Base-by-base conservation (phyloP, 2,797 vertebrate species). In the Varecia variegata region DNA sequence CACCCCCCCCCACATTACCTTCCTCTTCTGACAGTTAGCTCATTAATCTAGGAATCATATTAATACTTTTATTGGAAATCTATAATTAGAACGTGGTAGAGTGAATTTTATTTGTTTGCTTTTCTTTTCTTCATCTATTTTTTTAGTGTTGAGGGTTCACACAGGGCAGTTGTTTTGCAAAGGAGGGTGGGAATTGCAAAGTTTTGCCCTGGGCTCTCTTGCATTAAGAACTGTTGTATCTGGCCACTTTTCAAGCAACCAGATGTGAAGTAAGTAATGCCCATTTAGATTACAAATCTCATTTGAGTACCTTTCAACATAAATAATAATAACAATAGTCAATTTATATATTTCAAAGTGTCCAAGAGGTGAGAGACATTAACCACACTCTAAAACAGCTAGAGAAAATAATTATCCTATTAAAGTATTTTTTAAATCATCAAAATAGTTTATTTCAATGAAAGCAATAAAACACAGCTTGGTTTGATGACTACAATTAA, bases 251-350 rank as follows among this genome's bases (percentile, higher is more conserved):
- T 94, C 97, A 97, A 96, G 94, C 35, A 90, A 94, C 89, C 96
- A 97, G 97, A 97, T 97, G 95, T 96, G 94, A 97, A 89, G 83
- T 86, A 94, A 94, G 77, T 60, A 80, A 94, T 93, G 79, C 96
- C 92, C 85, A 58, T 70, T 85, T 94, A 81, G 89, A 95, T 97
- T 93, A 96, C 87, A 96, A 95, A 96, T 86, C 92, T 96, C 96
- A 97, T 96, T 90, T 97, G 92, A 94, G 93, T 97, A 85, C 97
- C 96, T 97, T 98, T 97, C 97, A 97, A 97, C 96, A 97, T 90
- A 97, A 97, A 94, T 82, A 96, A 93, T 83, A 96, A 84, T 82
- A 95, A 88, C 95, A 93, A 94, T 71, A 95, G 90, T 76, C 77
- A 95, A 90, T 77, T 79, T 79, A 89, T 58, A 47, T 80, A 95